These are phyloP conservation scores for Mustela nigripes DNA, from an alignment of 2,113 vertebrate genomes.

Conservation along the genomic window DNA sequence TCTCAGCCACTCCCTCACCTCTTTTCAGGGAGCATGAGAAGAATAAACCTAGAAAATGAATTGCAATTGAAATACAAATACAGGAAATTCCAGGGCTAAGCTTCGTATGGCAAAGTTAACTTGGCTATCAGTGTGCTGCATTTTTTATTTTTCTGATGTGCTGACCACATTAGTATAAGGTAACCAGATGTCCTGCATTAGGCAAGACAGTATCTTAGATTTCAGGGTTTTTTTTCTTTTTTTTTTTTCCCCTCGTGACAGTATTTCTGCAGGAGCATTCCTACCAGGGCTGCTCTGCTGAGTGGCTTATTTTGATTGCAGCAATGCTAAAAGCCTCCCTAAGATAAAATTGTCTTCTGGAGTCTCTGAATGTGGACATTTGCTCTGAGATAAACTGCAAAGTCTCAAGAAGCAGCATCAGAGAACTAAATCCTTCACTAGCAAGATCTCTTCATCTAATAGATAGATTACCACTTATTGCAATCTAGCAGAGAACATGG, in stretches of 20 bases:
- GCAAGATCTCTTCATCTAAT: not conserved
- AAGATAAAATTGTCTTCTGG: not conserved
- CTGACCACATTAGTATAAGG: not conserved
- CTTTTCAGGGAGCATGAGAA: conserved; percentile 57
- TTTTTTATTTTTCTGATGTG: conserved; percentile 51
- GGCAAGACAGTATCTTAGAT: conserved; percentile 46
- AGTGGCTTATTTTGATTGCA: conserved; percentile 28
- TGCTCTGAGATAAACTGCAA: not conserved
- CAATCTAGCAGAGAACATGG: not conserved
- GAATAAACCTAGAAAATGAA: conserved; percentile 63
- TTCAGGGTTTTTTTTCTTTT: not conserved
- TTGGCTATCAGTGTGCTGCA: not conserved
- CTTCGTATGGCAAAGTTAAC: conserved; percentile 28
- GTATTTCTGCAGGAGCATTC: conserved; percentile 43
- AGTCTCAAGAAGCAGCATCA: not conserved
- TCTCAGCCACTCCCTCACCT: not conserved
- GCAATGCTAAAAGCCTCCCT: not conserved
- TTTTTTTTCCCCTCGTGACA: not conserved
- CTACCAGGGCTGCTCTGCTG: not conserved
- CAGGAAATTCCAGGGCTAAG: conserved; percentile 76
- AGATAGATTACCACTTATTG: no score
- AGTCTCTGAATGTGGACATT: not conserved
- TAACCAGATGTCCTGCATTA: conserved; percentile 69
- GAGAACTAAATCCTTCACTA: not conserved
- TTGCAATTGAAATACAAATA: conserved; percentile 74